phyloP scores from a whole-genome alignment of 1,140 invertebrate genomes.

The Bicyclus anynana region DNA sequence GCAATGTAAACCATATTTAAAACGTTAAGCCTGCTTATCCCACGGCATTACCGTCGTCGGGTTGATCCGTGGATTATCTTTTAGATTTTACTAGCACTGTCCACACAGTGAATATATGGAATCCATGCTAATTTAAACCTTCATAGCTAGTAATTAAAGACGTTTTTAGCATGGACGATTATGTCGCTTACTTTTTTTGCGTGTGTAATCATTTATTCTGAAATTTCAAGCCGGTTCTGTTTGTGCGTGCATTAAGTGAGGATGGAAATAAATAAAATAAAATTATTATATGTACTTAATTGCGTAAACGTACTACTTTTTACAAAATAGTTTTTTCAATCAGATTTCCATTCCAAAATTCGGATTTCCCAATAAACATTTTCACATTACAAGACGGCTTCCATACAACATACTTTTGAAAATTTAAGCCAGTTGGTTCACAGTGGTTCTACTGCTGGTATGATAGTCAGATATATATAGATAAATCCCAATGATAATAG shows the following conservation, averaged over 20 bases:
- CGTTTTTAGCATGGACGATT: background rate
- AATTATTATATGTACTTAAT: too few relatives aligned
- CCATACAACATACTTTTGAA: too few relatives aligned
- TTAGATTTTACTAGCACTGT: constrained; percentile 18
- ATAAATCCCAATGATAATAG: too few relatives aligned
- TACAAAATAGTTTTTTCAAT: too few relatives aligned
- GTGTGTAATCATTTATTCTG: background rate
- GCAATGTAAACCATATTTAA: constrained; percentile 16
- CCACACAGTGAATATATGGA: background rate
- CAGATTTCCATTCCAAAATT: too few relatives aligned
- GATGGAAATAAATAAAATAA: too few relatives aligned
- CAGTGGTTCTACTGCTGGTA: too few relatives aligned
- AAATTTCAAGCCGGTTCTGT: background rate
- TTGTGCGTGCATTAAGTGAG: background rate
- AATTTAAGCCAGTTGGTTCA: too few relatives aligned
- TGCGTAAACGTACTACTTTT: too few relatives aligned
- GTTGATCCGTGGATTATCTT: constrained; percentile 22
- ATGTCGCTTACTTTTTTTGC: background rate
- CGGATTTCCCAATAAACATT: too few relatives aligned
- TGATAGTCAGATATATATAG: too few relatives aligned
- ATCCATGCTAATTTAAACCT: background rate
- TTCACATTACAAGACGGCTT: too few relatives aligned
- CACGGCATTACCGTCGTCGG: constrained; percentile 11
- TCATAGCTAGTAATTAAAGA: background rate
- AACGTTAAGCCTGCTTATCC: constrained; percentile 25